Base-by-base conservation (phyloP, 2,888 invertebrate species). In the Ormyrus rosae region DNA sequence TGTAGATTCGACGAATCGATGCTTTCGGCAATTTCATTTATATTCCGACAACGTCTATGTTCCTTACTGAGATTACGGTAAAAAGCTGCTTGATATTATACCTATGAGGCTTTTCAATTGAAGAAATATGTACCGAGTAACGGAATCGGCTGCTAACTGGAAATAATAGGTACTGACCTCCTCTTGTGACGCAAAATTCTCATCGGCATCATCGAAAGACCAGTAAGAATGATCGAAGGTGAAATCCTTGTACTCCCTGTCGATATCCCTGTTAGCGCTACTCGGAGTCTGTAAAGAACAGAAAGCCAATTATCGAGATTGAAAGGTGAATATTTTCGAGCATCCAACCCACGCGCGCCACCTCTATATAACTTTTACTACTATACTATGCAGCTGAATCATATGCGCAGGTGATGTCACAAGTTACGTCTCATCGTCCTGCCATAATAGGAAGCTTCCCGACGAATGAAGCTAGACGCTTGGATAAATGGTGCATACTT, bases 221-320 rank as follows among this genome's bases (percentile, higher is more conserved):
- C 96, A 97, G 89, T 97, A 97, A 0, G 96, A 96, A 90, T 96
- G 95, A 92, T 97, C 97, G 91, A 96, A 97, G 78, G 96, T 96
- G 90, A 97, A 97, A 91, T 96, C 96, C 90, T 96, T 96, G 91
- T 93, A 94, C 88, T 94, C 95, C 58, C 93, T 91, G 85, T 90
- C 92, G 84, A 90, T 91, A 82, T 93, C 93, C 88, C 92, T 92
- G 34, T 34, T 34, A 7, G 64, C 58, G 91, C 92, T 93, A 88
- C 92, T 92, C 91, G 93, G 92, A 80, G 87, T 87, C 90, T 90
- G 86, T 7, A 82, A 71, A n/a, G 53, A 46, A 46, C n/a, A 0
- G 4, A 11, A 53, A 53, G 46, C 9, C 60, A 63, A 77, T 56
- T 11, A 70, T 58, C n/a, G 10, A 64, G 50, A 71, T 72, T 79